These are phyloP conservation scores for Nycticorax nycticorax DNA, from an alignment of 2,113 vertebrate species.

Conservation along the genomic window DNA sequence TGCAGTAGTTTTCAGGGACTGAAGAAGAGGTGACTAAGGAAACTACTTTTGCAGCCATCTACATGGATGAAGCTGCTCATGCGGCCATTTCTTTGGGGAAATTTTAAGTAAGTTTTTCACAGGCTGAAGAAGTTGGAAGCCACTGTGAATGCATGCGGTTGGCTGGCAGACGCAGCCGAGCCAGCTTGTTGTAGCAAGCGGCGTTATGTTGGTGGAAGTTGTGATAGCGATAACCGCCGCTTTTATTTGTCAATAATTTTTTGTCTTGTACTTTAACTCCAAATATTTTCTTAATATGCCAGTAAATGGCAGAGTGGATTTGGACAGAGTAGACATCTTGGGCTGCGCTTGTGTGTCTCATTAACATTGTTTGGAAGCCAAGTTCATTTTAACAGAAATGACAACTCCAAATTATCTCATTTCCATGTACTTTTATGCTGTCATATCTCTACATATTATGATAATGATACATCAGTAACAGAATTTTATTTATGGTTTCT, in stretches of 20 bases:
- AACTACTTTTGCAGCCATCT: not conserved
- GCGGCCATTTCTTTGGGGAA: not conserved
- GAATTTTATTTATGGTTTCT: not conserved
- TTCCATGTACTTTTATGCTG: not conserved
- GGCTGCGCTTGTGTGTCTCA: not conserved
- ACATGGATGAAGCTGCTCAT: not conserved
- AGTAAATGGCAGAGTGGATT: constrained; percentile 3
- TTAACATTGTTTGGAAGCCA: not conserved
- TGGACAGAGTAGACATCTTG: not conserved
- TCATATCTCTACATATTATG: not conserved
- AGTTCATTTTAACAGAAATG: not conserved
- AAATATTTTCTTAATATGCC: not conserved
- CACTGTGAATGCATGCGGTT: not conserved
- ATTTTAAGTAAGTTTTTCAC: not conserved
- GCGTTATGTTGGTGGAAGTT: not conserved
- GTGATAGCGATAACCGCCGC: not conserved
- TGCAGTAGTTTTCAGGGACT: not conserved
- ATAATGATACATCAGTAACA: not conserved
- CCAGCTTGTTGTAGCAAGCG: not conserved
- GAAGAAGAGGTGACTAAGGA: not conserved
- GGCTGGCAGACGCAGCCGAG: not conserved
- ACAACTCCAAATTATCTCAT: not conserved
- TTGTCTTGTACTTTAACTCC: not conserved
- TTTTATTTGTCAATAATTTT: not conserved
- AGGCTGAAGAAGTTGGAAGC: not conserved